These are phyloP conservation scores for Lutjanus campechanus DNA, from an alignment of 2,797 vertebrate species.

Conservation along the genomic window DNA sequence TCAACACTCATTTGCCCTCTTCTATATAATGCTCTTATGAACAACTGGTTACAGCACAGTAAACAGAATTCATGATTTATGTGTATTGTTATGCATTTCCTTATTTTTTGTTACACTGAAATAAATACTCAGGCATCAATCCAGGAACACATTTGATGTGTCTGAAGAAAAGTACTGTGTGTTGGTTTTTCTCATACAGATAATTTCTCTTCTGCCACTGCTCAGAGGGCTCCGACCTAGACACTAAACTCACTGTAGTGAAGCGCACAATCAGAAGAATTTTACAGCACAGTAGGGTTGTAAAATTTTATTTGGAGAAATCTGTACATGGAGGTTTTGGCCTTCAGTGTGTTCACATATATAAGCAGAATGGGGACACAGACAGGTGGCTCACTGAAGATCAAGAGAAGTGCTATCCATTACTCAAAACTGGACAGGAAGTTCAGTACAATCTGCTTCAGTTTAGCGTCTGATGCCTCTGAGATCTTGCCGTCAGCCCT, in stretches of 20 bases:
- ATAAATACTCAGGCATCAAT: neutral
- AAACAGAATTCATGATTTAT: conserved; percentile 41
- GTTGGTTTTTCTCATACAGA: neutral
- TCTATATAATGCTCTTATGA: conserved; percentile 28
- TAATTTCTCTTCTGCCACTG: conserved; percentile 13
- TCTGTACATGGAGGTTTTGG: conserved; percentile 85
- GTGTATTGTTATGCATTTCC: conserved; percentile 4
- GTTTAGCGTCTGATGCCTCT: conserved; percentile 91
- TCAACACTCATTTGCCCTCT: conserved; percentile 13
- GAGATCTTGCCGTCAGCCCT: conserved; percentile 93
- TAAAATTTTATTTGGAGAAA: conserved; percentile 84
- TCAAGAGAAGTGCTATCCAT: conserved; percentile 68
- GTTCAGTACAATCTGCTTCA: conserved; percentile 93
- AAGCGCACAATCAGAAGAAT: conserved; percentile 52
- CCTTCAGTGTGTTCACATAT: conserved; percentile 82
- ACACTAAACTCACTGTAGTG: conserved; percentile 26
- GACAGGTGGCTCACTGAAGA: conserved; percentile 78
- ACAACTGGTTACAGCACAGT: conserved; percentile 41
- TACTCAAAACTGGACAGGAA: conserved; percentile 91
- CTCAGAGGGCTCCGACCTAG: conserved; percentile 13
- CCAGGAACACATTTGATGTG: conserved; percentile 17
- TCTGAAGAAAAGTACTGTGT: conserved; percentile 21
- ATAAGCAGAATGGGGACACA: conserved; percentile 73
- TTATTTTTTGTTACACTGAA: conserved; percentile 12
- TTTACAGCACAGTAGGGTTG: conserved; percentile 68